Base-by-base conservation (phyloP, 2,113 vertebrate genomes). In the Anser cygnoides region DNA sequence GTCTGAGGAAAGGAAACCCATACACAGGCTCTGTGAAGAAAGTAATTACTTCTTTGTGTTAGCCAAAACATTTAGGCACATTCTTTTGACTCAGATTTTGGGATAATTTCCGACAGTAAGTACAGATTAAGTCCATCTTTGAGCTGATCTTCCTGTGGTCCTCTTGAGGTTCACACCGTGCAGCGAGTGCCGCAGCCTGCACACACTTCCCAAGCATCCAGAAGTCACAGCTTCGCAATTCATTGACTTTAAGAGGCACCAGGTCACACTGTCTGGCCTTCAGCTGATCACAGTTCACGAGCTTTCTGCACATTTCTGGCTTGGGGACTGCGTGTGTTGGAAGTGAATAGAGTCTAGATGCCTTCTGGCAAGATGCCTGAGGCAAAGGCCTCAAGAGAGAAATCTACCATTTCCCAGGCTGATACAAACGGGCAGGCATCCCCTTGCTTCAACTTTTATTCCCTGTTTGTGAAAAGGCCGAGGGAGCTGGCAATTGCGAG, bases 211-310 rank as follows among this genome's bases (percentile, higher is more conserved):
- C 59, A 28, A 87, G 71, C 84, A 59, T 50, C 54, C 50, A 57
- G 13, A 82, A 97, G 35, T 84, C 71, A 85, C 74, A 66, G 84
- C 62, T 85, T 81, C 76, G 87, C 58, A 66, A 41, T 37, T 62
- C 37, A 82, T n/a, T 57, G 77, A 75, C 71, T 92, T 73, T 91
- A 50, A 17, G 70, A 92, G 68, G 91, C 77, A 89, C 4, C 26
- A 35, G 91, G 92, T 94, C 90, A 93, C 7, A 4, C 63, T 84
- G 87, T 65, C 87, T 81, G 87, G 71, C 41, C 91, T 87, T 95
- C 77, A 76, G 74, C 2, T 87, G 92, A 92, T 73, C 84, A 72
- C 80, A 89, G 93, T 37, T 89, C 91, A 92, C 2, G 15, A 84
- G 91, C 74, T 84, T 89, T 89, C 92, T 70, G 62, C 87, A 57